These are phyloP conservation scores for Palaemon carinicauda DNA, from an alignment of 1,140 invertebrate species.

Conservation along the genomic window DNA sequence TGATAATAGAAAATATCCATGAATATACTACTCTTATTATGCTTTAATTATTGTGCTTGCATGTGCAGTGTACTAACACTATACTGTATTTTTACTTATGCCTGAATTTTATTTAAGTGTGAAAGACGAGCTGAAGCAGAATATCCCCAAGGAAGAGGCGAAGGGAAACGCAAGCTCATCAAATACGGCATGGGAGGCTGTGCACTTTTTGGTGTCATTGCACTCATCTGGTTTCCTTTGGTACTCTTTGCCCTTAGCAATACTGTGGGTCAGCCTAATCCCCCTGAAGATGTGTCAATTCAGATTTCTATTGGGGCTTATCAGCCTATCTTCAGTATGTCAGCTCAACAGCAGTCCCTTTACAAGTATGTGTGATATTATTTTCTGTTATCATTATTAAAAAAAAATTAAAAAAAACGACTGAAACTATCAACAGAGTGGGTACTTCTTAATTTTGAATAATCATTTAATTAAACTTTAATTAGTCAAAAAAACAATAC, in stretches of 20 bases:
- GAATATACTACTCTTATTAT: no score
- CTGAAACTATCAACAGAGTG: no score
- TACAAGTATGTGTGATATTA: conserved; percentile 67
- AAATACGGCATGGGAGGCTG: conserved; percentile 94
- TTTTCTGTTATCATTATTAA: no score
- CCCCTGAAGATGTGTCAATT: conserved; percentile 84
- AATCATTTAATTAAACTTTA: no score
- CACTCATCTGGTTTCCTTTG: conserved; percentile 97
- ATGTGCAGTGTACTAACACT: no score
- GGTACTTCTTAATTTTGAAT: no score
- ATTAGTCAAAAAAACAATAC: no score
- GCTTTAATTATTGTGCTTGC: no score
- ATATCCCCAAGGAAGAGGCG: conserved; percentile 88
- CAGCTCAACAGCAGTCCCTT: conserved; percentile 79
- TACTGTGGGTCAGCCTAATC: conserved; percentile 88
- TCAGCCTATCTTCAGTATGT: conserved; percentile 82
- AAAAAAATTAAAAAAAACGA: no score
- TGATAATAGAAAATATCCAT: no score
- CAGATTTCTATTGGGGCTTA: conserved; percentile 87
- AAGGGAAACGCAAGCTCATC: conserved; percentile 78
- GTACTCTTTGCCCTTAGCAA: conserved; percentile 95
- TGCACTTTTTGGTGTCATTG: conserved; percentile 72
- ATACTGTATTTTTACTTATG: no score
- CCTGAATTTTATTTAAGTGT: conserved; percentile 75
- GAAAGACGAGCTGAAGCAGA: conserved; percentile 87